Percentiles rank a stretch among this genome's conserved stretches.
These are phyloP conservation scores for Eupithecia tripunctaria DNA, from an alignment of 2,888 invertebrate genomes.

Conservation along the genomic window DNA sequence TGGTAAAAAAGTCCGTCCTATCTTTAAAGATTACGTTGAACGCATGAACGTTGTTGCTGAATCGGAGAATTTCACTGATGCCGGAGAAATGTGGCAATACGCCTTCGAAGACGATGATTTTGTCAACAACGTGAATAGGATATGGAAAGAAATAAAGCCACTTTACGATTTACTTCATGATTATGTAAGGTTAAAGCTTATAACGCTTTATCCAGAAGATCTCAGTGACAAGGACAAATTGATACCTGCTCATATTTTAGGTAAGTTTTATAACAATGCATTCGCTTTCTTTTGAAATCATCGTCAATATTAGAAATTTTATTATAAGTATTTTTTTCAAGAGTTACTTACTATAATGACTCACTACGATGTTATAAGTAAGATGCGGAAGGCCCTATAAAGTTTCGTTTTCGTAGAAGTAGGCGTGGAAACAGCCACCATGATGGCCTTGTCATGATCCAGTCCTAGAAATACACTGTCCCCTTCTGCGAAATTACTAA, in stretches of 20 bases:
- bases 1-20: conserved; percentile 85
- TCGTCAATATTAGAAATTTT: too few relatives aligned
- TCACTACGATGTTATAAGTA: not conserved
- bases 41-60: conserved; percentile 86
- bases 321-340: too few relatives aligned
- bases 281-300: too few relatives aligned
- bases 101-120: conserved; percentile 75
- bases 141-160: conserved; percentile 86
- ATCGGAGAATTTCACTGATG: conserved; percentile 79
- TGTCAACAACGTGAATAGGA: conserved; percentile 69
- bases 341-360: too few relatives aligned
- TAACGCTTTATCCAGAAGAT: conserved; percentile 75
- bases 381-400: too few relatives aligned
- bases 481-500: not conserved
- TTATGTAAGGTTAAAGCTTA: conserved; percentile 85
- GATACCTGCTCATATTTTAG: conserved; percentile 89
- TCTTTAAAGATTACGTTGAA: conserved; percentile 85
- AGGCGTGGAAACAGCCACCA: not conserved
- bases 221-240: conserved; percentile 74
- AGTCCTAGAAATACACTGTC: not conserved
- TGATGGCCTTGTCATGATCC: not conserved
- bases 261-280: conserved; percentile 63
- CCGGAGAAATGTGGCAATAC: conserved; percentile 79
- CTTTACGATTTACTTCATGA: conserved; percentile 86
- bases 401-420: too few relatives aligned